Evolutionary conservation across 2,113 vertebrate species (phyloP).

Genomic region (Oryzias javanicus): DNA sequence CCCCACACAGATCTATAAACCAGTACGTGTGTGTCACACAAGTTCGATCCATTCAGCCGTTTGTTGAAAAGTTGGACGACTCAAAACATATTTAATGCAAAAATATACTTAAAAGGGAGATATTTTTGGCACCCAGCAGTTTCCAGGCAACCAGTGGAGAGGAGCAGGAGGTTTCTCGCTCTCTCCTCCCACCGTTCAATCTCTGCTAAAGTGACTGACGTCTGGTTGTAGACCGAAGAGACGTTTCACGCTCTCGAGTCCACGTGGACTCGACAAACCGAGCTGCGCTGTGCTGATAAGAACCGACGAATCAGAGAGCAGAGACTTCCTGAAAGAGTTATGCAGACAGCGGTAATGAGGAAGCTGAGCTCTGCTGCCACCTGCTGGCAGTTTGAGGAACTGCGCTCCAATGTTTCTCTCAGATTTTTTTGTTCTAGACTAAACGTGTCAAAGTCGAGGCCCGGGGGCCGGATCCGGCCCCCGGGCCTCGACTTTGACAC

Average conservation of each 20-base stretch:
- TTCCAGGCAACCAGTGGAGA: conserved; percentile 7
- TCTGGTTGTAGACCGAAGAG: no score
- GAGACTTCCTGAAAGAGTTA: background rate
- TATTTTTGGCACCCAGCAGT: conserved; percentile 2
- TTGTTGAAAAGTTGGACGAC: background rate
- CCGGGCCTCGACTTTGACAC: no score
- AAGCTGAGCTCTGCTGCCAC: conserved; percentile 3
- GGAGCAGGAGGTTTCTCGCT: background rate
- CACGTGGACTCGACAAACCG: no score
- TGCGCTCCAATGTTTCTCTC: background rate
- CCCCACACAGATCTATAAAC: no score
- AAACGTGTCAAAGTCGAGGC: no score
- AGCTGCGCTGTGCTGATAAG: background rate
- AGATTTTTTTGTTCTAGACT: background rate
- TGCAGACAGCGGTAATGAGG: background rate
- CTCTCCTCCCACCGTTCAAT: no score
- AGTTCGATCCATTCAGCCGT: no score
- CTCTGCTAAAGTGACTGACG: no score
- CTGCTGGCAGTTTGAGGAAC: conserved; percentile 4
- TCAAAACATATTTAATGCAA: no score
- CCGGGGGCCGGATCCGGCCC: no score
- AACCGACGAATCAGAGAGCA: background rate
- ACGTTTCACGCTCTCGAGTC: no score
- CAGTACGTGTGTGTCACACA: no score
- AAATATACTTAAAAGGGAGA: background rate